Evolutionary conservation across 2,888 invertebrate genomes (phyloP).

Genomic region (Tetragonula carbonaria): DNA sequence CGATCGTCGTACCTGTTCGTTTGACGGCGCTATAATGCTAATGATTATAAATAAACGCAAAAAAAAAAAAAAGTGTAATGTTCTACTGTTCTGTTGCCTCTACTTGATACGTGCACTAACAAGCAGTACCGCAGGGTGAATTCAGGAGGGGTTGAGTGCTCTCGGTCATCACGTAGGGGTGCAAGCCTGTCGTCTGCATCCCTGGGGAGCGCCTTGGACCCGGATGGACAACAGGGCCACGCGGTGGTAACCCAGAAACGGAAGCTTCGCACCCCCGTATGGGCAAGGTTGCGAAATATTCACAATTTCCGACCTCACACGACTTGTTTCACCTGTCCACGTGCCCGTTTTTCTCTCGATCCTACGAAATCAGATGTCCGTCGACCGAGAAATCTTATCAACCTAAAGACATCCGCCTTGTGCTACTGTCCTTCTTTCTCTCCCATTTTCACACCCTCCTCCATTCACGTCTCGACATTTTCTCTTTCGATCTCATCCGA

Average conservation of each 20-base stretch:
- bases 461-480: neutral
- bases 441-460: too few relatives aligned
- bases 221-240: conserved; percentile 83
- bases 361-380: conserved; percentile 21
- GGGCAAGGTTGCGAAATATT: conserved; percentile 91
- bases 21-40: conserved; percentile 29
- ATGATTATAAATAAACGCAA: conserved; percentile 46
- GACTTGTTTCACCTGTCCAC: conserved; percentile 42
- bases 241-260: conserved; percentile 87
- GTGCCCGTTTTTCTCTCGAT: neutral
- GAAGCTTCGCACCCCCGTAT: conserved; percentile 92
- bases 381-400: conserved; percentile 45
- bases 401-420: conserved; percentile 24
- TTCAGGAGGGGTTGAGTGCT: conserved; percentile 85
- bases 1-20: neutral
- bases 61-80: conserved; percentile 61
- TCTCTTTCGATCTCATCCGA: conserved; percentile 28
- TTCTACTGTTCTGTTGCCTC: conserved; percentile 66
- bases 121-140: conserved; percentile 83
- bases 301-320: conserved; percentile 86
- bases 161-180: conserved; percentile 84
- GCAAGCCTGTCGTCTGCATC: conserved; percentile 84
- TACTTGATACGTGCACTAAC: conserved; percentile 76
- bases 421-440: neutral
- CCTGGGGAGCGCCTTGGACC: conserved; percentile 84